phyloP scores from a whole-genome alignment of 2,113 vertebrate species.

The Eulemur rufifrons region DNA sequence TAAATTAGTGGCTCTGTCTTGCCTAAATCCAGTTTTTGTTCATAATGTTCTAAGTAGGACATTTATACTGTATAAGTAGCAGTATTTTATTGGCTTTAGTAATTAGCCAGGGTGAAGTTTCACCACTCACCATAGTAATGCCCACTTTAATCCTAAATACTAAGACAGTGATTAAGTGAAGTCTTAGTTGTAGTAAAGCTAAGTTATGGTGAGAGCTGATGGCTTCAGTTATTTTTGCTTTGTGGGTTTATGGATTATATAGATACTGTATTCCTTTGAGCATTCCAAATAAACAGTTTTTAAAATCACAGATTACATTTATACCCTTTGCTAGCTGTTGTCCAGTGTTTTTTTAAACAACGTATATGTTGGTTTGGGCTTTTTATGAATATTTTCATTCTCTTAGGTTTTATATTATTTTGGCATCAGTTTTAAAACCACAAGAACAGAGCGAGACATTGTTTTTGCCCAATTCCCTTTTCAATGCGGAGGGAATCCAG shows the following conservation, averaged over 20 bases:
- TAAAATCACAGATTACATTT: not conserved
- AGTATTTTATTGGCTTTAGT: constrained; percentile 16
- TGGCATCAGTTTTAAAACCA: not conserved
- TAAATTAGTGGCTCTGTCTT: not conserved
- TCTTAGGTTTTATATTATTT: constrained; percentile 4
- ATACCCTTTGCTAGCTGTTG: not conserved
- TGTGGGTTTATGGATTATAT: not conserved
- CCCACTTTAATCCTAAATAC: not conserved
- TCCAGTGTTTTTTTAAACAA: not conserved
- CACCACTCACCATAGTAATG: not conserved
- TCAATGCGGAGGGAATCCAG: not conserved
- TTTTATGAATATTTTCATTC: not conserved
- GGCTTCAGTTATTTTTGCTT: constrained; percentile 24
- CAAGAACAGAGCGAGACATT: not conserved
- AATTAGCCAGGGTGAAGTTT: not conserved
- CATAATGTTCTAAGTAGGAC: not conserved
- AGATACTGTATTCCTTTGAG: not conserved
- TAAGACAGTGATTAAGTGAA: not conserved
- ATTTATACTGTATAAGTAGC: not conserved
- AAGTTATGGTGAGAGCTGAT: not conserved
- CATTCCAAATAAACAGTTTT: not conserved
- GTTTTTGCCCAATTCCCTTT: not conserved
- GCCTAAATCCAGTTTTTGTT: not conserved
- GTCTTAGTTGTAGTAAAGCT: not conserved
- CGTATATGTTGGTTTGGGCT: not conserved